Percentiles rank a stretch among this genome's conserved stretches.
phyloP scores from a whole-genome alignment of 2,888 invertebrate species.

The Andrena dorsata region DNA sequence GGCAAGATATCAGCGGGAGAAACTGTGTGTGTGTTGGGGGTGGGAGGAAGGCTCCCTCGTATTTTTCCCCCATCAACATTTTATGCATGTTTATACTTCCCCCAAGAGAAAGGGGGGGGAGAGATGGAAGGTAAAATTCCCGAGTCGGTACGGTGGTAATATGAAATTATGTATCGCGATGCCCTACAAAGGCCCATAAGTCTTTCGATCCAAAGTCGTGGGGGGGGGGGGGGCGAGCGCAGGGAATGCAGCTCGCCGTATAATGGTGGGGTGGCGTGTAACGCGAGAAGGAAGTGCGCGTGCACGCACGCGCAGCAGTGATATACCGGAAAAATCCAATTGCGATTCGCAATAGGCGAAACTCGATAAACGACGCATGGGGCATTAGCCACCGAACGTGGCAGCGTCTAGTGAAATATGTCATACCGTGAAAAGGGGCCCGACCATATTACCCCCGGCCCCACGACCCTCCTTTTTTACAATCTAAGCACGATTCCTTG shows the following conservation, averaged over 20 bases:
- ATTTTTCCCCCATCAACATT: slow-evolving; percentile 45
- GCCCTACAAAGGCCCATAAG: slow-evolving; percentile 39
- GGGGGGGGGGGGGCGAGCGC: slow-evolving; percentile 14
- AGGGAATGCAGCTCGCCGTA: slow-evolving; percentile 24
- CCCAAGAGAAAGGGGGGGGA: not conserved
- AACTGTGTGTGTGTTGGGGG: no score
- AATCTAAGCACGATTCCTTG: not conserved
- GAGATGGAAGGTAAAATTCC: slow-evolving; percentile 10
- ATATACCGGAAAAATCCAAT: slow-evolving; percentile 67
- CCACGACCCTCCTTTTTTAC: slow-evolving; percentile 5
- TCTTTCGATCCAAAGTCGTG: slow-evolving; percentile 43
- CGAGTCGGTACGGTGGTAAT: slow-evolving; percentile 33
- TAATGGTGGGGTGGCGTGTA: slow-evolving; percentile 30
- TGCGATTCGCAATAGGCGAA: slow-evolving; percentile 33
- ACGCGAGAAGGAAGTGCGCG: slow-evolving; percentile 48
- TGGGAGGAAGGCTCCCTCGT: slow-evolving; percentile 7
- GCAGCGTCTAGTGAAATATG: slow-evolving; percentile 28
- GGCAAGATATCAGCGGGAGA: slow-evolving; percentile 7
- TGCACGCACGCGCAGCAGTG: slow-evolving; percentile 24
- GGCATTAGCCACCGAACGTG: slow-evolving; percentile 32
- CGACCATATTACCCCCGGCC: not conserved
- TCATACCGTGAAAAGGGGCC: slow-evolving; percentile 30
- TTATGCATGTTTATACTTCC: slow-evolving; percentile 49
- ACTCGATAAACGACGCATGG: slow-evolving; percentile 42
- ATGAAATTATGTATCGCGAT: slow-evolving; percentile 55